Base-by-base conservation (phyloP, 1,140 invertebrate species). In the Drosophila guanche region DNA sequence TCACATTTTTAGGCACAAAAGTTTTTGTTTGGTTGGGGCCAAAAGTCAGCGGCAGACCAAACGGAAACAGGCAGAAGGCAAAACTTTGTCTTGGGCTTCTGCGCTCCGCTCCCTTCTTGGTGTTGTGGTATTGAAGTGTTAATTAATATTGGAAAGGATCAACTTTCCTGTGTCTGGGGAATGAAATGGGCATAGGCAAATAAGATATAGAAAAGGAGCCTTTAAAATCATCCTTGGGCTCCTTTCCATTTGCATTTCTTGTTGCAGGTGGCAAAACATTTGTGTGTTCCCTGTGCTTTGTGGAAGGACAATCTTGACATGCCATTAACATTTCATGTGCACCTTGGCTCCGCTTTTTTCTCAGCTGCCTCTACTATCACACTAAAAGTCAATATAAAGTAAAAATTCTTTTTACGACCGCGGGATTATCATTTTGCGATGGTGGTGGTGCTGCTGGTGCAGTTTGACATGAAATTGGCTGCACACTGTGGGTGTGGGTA, bases 131-230 rank as follows among this genome's bases (percentile, higher is more conserved):
- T 89, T 89, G 85, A 89, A 89, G 85, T 89, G 85, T 89, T 89
- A 89, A 89, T 89, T 89, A 89, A 89, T 89, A 89, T 89, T 89
- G 85, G 89, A 89, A 89, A 80, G 84, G 81, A 89, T 89, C 73
- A 89, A 89, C 73, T 89, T 89, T 88, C 78, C 63, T 88, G 63
- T 66, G 80, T 75, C 85, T 89, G 75, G 63, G 60, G 63, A 66
- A 71, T 74, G 16, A 20, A 20, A 20, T 20, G 16, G 59, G 59
- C 37, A 76, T 53, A 16, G 55, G 63, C 55, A 66, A 79, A 79
- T 76, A 66, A 62, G 79, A 79, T 72, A 76, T 72, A 62, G 4
- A 72, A 72, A 79, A 79, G 76, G 75, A 58, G 55, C 33, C 33
- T 37, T 37, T 37, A 37, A 37, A 1, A 37, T 37, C 33, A 37